Base-by-base conservation (phyloP, 2,113 vertebrate genomes). In the Embiotoca jacksoni region DNA sequence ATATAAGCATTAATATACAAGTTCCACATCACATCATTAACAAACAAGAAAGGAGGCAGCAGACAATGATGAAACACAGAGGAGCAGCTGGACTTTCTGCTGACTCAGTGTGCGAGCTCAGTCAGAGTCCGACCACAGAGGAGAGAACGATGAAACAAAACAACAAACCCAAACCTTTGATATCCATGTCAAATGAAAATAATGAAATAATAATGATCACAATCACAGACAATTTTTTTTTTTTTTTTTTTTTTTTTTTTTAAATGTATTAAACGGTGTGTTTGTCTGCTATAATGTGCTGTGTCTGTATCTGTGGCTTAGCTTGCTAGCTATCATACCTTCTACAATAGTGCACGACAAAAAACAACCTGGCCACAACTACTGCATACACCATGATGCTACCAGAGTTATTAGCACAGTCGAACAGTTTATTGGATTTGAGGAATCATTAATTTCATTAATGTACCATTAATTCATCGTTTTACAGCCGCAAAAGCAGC, bases 21-120 rank as follows among this genome's bases (percentile, higher is more conserved):
- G 23, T 23, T 31, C 32, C 72, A 52, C 46, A 32, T 72, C 50
- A 37, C 55, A 58, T 74, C 64, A 60, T 78, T 60, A 65, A 69
- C 65, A 68, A 56, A 69, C 72, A 70, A 55, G 64, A 14, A 30
- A 7, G 46, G 23, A 65, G 54, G 31, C 35, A 62, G 23, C 39
- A 50, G 54, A 63, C 58, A 49, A 14, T 13, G 5, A 75, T 61
- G 49, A 66, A 65, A 57, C 46, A 62, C 1, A 30, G 37, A 72
- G 41, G 8, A 72, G 41, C 39, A 78, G 77, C 59, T 41, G 56
- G 36, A 81, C 58, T 46, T 68, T 60, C n/a, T 68, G 10, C 56
- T 35, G 11, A 58, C 32, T 33, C 6, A 56, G 6, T 23, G 61
- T 50, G 58, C 4, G 52, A 76, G 55, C 36, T 30, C 53, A n/a